phyloP scores from a whole-genome alignment of 2,113 vertebrate genomes.

The Pholis gunnellus region DNA sequence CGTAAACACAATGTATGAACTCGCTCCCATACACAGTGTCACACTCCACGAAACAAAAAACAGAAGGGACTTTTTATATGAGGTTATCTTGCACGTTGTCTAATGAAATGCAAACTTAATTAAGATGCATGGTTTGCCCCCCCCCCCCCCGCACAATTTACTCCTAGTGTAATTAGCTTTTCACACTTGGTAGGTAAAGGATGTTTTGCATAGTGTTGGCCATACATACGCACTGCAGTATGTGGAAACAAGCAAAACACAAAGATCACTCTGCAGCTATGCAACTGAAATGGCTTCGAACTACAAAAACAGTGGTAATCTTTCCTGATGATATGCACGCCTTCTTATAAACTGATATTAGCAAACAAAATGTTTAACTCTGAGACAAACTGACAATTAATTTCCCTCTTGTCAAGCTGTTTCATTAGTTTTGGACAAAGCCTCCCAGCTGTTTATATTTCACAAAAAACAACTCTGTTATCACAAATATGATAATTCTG shows the following conservation, averaged over 20 bases:
- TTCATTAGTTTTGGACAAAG: conserved; percentile 42
- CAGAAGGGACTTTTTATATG: conserved; percentile 41
- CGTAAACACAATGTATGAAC: conserved; percentile 15
- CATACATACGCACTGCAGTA: conserved; percentile 19
- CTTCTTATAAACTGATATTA: conserved; percentile 35
- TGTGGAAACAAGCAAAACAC: conserved; percentile 18
- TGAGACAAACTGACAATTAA: conserved; percentile 20
- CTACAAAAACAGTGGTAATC: conserved; percentile 9
- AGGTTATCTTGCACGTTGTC: conserved; percentile 67
- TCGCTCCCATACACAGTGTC: conserved; percentile 28
- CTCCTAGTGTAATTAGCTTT: conserved; percentile 76
- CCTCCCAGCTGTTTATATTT: conserved; percentile 32
- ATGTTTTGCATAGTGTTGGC: conserved; percentile 58
- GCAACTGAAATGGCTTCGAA: conserved; percentile 35
- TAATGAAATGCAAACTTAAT: conserved; percentile 80
- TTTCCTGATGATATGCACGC: conserved; percentile 3
- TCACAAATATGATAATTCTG: conserved; percentile 3
- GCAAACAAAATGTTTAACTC: conserved; percentile 35
- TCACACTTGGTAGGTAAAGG: conserved; percentile 73
- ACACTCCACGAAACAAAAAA: neutral
- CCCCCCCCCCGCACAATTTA: conserved; percentile 49
- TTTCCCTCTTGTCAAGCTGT: conserved; percentile 35
- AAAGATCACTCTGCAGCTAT: conserved; percentile 44
- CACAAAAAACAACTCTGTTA: conserved; percentile 13
- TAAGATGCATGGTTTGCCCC: conserved; percentile 73